Base-by-base conservation (phyloP, 2,113 vertebrate species). In the Zosterops japonicus region DNA sequence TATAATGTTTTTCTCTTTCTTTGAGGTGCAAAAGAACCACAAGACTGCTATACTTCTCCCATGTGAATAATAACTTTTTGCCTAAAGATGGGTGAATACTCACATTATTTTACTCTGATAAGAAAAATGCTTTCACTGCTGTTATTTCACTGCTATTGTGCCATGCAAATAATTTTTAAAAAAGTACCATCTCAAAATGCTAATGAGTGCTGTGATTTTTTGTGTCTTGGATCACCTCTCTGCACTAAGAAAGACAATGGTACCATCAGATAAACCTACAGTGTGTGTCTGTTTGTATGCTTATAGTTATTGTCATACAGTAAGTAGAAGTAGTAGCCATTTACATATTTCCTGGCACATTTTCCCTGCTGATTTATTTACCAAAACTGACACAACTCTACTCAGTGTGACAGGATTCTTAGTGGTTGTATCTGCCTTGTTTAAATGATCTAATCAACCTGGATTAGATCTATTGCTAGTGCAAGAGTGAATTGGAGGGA, bases 261-360 rank as follows among this genome's bases (percentile, higher is more conserved):
- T 24, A 15, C 5, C 6, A 17, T 59, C 41, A 20, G 36, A 81
- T 44, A 35, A 75, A 59, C 8, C 8, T 50, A 1, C 20, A 8
- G 18, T 6, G 5, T 23, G 3, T 28, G 3, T 12, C 12, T 27
- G 5, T 52, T 14, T 70, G 12, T 8, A 6, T 20, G 5, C 4
- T 39, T 47, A 21, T 36, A n/a, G 6, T 8, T 61, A 0, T 24
- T 28, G 3, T 5, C 11, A 20, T 57, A 53, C n/a, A 57, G 12
- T 6, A 31, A 57, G 15, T 3, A 35, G 24, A 46, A 44, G 14
- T 8, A 50, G 29, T 5, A n/a, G 5, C 5, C 3, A 13, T 39
- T 50, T 21, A 18, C 2, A 1, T 68, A 11, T 22, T 93, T 71
- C 24, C 14, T 25, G 39, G 6, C 4, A 2, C 12, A 7, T 5